Base-by-base conservation (phyloP, 2,113 vertebrate species). In the Pogonocichla stellata region DNA sequence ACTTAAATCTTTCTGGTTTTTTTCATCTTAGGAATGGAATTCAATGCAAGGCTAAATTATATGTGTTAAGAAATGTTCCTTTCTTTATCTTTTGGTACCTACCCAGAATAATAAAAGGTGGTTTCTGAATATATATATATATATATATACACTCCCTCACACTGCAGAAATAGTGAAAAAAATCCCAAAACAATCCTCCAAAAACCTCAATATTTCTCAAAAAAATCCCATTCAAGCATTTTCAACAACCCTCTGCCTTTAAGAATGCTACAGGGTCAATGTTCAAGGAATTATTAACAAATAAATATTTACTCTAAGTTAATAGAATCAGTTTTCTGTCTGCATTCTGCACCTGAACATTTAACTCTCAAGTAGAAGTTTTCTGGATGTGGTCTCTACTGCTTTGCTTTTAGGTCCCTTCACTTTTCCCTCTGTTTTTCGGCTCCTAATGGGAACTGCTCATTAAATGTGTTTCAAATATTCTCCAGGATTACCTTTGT, bases 81-180 rank as follows among this genome's bases (percentile, higher is more conserved):
- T 87, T 67, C 33, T 80, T 78, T 90, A 34, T 69, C 51, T 88
- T 85, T 80, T 54, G 36, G n/a, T 66, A 64, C 19, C 26, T 81
- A 78, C 19, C 45, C 54, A 84, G 75, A 84, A 73, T n/a, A 73
- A 51, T 22, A 70, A 48, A 64, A 64, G 5, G 4, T 42, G 17
- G 4, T 78, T 92, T 93, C 36, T 84, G 67, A 40, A 15, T 26
- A n/a, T 22, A 42, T 58, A 48, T 36, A 23, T 38, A 8, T 57
- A 15, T 57, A 15, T 28, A 29, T 53, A 87, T 18, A 87, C 77
- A 50, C 33, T 45, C 28, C 29, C 5, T 47, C 5, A 58, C 15
- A 69, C 34, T 64, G 28, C 22, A 78, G 34, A 84, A 77, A 64
- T 3, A 45, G 25, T 33, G 33, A 47, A 60, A 40, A 85, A 85